A percentile compares a stretch with the other conserved stretches of the same genome.
These are phyloP conservation scores for Limosa lapponica DNA, from an alignment of 2,797 vertebrate species.

Conservation along the genomic window DNA sequence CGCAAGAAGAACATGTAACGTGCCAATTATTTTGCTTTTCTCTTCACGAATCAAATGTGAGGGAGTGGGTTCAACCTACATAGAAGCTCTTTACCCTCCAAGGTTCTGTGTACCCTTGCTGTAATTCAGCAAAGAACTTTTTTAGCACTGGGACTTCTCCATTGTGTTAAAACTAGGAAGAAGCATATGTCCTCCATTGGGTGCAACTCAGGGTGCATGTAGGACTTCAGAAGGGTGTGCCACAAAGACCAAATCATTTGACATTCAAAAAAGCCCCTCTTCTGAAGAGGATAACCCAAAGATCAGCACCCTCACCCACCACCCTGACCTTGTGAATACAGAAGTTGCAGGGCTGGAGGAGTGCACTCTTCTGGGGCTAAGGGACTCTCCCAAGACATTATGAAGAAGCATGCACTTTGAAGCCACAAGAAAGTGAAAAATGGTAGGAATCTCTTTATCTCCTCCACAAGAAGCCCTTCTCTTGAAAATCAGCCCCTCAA, in stretches of 20 bases:
- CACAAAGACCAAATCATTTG: background rate
- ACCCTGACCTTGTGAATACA: background rate
- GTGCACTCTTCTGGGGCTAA: background rate
- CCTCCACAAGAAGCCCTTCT: background rate
- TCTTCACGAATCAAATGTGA: background rate
- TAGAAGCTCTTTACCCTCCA: background rate
- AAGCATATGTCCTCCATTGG: fast-evolving
- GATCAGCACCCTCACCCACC: background rate
- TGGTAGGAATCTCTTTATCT: background rate
- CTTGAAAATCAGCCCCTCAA: background rate
- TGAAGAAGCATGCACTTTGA: background rate
- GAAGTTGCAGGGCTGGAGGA: background rate
- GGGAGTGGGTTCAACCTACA: background rate
- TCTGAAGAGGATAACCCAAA: background rate
- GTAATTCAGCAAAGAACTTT: background rate
- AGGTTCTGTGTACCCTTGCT: background rate
- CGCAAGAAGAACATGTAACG: background rate
- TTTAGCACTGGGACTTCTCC: background rate
- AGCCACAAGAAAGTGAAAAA: background rate
- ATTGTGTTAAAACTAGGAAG: background rate
- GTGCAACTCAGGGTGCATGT: background rate
- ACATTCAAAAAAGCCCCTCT: background rate
- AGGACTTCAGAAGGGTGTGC: background rate
- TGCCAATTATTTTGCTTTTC: background rate
- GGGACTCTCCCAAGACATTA: background rate